phyloP scores from a whole-genome alignment of 2,113 vertebrate genomes.

The Numida meleagris region DNA sequence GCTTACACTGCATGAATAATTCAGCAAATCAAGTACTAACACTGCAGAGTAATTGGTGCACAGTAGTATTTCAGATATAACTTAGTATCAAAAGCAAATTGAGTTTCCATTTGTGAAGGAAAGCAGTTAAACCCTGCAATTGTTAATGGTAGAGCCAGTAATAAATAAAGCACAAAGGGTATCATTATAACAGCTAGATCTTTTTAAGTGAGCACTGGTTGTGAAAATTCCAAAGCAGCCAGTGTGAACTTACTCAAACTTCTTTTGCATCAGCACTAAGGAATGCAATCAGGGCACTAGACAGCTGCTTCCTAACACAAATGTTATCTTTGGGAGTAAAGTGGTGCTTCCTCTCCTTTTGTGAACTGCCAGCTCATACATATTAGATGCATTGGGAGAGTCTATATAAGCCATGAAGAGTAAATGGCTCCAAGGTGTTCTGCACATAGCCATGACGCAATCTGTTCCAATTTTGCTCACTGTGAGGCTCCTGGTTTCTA shows the following conservation, averaged over 20 bases:
- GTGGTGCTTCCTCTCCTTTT: background rate
- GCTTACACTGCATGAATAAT: background rate
- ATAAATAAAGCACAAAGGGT: background rate
- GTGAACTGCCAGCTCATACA: background rate
- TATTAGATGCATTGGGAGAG: background rate
- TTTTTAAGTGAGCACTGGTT: background rate
- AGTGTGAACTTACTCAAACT: background rate
- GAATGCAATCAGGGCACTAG: background rate
- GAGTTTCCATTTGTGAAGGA: background rate
- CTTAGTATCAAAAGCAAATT: background rate
- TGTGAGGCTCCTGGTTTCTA: background rate
- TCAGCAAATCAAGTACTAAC: background rate
- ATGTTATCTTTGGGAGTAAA: background rate
- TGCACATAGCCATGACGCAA: background rate
- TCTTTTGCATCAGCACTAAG: background rate
- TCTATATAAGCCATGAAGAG: background rate
- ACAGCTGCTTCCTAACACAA: background rate
- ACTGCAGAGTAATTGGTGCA: background rate
- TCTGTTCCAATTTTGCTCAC: background rate
- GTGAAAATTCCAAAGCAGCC: background rate
- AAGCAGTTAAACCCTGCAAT: background rate
- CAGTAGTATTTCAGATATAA: background rate
- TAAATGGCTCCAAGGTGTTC: background rate
- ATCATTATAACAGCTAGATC: background rate
- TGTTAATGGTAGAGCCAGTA: background rate